Base-by-base conservation (phyloP, 1,140 invertebrate species). In the Euwallacea fornicatus region DNA sequence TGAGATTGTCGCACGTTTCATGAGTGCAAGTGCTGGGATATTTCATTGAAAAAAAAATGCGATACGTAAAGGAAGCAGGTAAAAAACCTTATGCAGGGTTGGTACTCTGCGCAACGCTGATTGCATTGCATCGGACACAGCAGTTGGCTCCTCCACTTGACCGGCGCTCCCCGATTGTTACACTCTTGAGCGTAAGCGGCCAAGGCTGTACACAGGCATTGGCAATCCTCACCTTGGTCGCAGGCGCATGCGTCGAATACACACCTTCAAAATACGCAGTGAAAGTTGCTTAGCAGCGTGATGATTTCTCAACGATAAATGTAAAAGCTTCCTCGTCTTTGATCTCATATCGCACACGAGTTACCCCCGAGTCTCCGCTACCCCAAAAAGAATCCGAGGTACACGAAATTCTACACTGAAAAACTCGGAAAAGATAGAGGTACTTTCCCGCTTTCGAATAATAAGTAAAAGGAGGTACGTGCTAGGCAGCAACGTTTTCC, bases 91-190 rank as follows among this genome's bases (percentile, higher is more conserved):
- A 66, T 86, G 76, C 94, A 96, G 3, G 93, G 87, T 61, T 88
- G 90, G 81, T 96, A 96, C 7, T 85, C 86, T 2, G 90, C 86
- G 75, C 92, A 94, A 15, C 85, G 84, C 73, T 90, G 88, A 79
- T 94, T 91, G 79, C 94, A 96, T 81, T 96, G 93, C 80, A 96
- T 91, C 0, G 93, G 94, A 77, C 94, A 97, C 10, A 93, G 82
- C 46, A 91, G 84, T 76, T 92, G 91, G 1, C 86, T 87, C 63
- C 95, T 82, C 94, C 94, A 97, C 73, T 89, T 88, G 8, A 96
- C 86, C 7, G 86, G 85, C 13, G 91, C 86, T 11, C 90, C 90
- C 54, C 87, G 84, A 2, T 84, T 83, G 56, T 88, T 90, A 79
- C 95, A 97, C 76, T 90, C 88, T 75, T 94, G 88, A 15, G 93